These are phyloP conservation scores for Drosophila insularis DNA, from an alignment of 1,140 invertebrate species.

Conservation along the genomic window DNA sequence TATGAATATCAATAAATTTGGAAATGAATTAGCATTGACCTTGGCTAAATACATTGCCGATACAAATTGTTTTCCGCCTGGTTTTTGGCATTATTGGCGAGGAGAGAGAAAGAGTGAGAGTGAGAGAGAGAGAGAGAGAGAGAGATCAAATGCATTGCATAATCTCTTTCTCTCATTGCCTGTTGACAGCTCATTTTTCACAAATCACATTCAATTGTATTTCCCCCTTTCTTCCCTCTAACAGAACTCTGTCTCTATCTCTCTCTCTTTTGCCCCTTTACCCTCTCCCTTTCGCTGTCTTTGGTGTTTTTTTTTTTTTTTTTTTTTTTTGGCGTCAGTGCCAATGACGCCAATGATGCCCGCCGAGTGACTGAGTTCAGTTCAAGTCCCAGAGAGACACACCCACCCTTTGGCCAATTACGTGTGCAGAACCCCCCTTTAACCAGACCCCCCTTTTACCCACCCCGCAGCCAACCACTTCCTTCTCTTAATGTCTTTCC, in stretches of 20 bases:
- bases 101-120: not conserved
- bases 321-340: conserved; percentile 58
- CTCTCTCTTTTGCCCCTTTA: not conserved
- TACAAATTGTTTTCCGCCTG: not conserved
- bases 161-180: conserved; percentile 41
- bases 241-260: not conserved
- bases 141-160: conserved; percentile 57
- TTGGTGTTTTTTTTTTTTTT: conserved; percentile 23
- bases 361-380: conserved; percentile 20
- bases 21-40: conserved; percentile 23
- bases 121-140: not conserved
- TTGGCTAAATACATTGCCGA: conserved; percentile 19
- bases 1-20: conserved; percentile 40
- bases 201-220: conserved; percentile 28
- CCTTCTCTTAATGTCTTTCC: not conserved
- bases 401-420: conserved; percentile 45
- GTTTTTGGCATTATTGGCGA: not conserved
- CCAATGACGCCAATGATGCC: conserved; percentile 67
- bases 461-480: too few species aligned
- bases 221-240: not conserved
- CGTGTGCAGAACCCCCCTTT: conserved; percentile 16
- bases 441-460: too few species aligned
- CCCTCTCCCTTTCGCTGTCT: not conserved
- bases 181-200: conserved; percentile 65
- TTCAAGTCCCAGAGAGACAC: conserved; percentile 44